A percentile compares a stretch with the other conserved stretches of the same genome.
Conservation (phyloP, 2,888 invertebrate species). For the Villa cingulata region DNA sequence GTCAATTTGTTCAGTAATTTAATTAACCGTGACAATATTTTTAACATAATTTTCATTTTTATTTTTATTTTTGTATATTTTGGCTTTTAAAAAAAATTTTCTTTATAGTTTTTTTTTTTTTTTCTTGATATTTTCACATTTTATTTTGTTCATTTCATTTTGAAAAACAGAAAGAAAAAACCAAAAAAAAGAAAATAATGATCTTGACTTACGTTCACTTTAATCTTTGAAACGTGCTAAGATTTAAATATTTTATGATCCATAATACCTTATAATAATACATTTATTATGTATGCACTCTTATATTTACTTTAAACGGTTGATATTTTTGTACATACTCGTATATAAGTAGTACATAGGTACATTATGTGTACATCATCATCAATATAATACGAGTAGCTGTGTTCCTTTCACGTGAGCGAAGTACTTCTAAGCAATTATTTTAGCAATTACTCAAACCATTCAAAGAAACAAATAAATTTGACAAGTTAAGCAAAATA, state of each 20-base stretch:
- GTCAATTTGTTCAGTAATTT: conserved; percentile 12
- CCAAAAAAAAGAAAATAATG: too few species aligned
- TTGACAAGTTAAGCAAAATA: too few species aligned
- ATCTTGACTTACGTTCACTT: conserved; percentile 5
- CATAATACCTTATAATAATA: not conserved
- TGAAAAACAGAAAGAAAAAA: too few species aligned
- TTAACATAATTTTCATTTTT: not conserved
- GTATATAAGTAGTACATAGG: not conserved
- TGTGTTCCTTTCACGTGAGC: too few species aligned
- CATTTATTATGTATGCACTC: too few species aligned
- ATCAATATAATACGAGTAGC: not conserved
- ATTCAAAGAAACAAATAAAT: too few species aligned
- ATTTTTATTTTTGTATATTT: not conserved
- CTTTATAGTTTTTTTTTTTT: not conserved
- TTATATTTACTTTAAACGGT: too few species aligned
- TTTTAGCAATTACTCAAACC: too few species aligned
- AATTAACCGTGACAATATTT: conserved; percentile 12
- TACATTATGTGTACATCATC: not conserved
- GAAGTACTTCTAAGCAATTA: too few species aligned
- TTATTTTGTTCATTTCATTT: not conserved
- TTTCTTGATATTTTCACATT: not conserved
- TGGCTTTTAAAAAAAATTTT: not conserved
- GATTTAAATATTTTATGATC: conserved; percentile 7
- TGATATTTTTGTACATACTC: not conserved
- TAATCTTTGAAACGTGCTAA: conserved; percentile 12